Conservation (phyloP, 2,797 vertebrate species). For the Graptemys geographica region DNA sequence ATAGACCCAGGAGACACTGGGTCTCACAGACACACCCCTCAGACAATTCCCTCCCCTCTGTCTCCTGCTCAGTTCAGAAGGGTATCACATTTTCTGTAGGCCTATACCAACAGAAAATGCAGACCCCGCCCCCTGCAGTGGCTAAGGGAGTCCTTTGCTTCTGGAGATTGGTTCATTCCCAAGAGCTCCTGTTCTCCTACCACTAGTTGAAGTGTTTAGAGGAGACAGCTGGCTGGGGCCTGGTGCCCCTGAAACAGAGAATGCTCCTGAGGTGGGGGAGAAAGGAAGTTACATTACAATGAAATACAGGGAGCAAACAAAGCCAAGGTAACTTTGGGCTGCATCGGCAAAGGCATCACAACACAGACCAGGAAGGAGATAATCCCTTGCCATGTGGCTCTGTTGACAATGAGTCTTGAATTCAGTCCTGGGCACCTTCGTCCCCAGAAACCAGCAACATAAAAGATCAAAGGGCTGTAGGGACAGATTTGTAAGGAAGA, state of each 20-base stretch:
- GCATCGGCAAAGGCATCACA: conserved; percentile 35
- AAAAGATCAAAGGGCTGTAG: conserved; percentile 23
- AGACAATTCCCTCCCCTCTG: not conserved
- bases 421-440: conserved; percentile 22
- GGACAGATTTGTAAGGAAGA: not conserved
- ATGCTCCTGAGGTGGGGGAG: conserved; percentile 27
- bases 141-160: not conserved
- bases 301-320: not conserved
- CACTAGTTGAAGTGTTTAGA: not conserved
- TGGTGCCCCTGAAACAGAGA: not conserved
- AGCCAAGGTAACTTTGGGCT: not conserved
- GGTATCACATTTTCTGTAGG: not conserved
- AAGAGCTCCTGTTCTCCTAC: conserved; percentile 1
- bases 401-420: conserved; percentile 31
- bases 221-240: not conserved
- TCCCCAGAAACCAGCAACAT: conserved; percentile 32
- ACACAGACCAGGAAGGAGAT: conserved; percentile 14
- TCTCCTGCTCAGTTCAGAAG: not conserved
- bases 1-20: not conserved
- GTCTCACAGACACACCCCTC: not conserved
- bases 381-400: not conserved
- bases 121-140: not conserved
- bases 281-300: not conserved
- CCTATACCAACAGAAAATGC: not conserved
- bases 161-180: not conserved